These are phyloP conservation scores for Papilio protenor DNA, from an alignment of 2,888 invertebrate species.

Conservation along the genomic window DNA sequence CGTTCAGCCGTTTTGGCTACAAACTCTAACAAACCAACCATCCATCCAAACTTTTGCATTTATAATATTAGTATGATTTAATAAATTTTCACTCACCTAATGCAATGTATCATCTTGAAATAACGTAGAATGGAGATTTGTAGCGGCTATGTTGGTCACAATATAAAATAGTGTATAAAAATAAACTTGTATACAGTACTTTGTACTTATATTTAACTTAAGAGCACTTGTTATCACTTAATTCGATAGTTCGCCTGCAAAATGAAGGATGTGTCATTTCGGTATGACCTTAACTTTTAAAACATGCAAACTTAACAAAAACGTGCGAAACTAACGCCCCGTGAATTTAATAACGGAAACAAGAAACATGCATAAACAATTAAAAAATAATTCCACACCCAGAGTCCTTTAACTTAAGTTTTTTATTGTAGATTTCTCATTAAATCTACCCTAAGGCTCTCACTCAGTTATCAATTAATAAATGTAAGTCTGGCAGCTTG, in stretches of 20 bases:
- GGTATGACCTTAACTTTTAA: constrained; percentile 38
- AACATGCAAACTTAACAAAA: constrained; percentile 43
- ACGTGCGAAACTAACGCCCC: constrained; percentile 32
- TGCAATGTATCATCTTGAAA: constrained; percentile 74
- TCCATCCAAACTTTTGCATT: not conserved
- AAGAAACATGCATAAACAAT: constrained; percentile 26
- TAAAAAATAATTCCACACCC: constrained; percentile 1
- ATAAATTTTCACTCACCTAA: constrained; percentile 65
- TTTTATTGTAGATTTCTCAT: not conserved
- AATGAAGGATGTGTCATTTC: constrained; percentile 45
- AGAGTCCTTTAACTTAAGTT: not conserved
- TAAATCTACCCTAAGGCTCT: not conserved
- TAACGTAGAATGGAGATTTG: constrained; percentile 58
- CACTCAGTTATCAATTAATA: not conserved
- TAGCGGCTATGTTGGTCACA: constrained; percentile 52
- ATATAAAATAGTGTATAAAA: constrained; percentile 50
- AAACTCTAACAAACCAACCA: too few species aligned
- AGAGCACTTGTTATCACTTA: constrained; percentile 65
- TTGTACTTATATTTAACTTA: constrained; percentile 59
- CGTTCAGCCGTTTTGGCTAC: too few species aligned
- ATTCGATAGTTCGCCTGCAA: constrained; percentile 47
- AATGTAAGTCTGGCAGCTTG: not conserved
- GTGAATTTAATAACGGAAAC: constrained; percentile 36
- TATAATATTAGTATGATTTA: constrained; percentile 6
- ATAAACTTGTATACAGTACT: constrained; percentile 57